These are phyloP conservation scores for Gadopsis marmoratus DNA, from an alignment of 2,797 vertebrate genomes.

Conservation along the genomic window DNA sequence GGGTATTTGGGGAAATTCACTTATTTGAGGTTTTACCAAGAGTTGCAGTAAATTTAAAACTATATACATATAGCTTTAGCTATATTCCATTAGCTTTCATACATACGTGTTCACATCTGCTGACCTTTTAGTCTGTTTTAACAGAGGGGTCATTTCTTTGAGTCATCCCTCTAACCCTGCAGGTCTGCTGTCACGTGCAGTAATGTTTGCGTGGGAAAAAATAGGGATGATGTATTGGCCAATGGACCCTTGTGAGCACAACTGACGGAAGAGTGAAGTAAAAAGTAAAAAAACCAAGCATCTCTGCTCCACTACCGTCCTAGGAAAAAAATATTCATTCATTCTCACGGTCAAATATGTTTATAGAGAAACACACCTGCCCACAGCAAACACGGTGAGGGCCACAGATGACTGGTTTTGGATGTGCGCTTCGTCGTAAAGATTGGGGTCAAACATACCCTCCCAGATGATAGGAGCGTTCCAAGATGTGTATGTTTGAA, in stretches of 20 bases:
- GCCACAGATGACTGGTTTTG: conserved; percentile 64
- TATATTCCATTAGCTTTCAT: too few species aligned
- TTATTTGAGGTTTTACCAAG: too few species aligned
- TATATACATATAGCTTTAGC: too few species aligned
- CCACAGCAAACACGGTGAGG: conserved; percentile 71
- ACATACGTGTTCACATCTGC: neutral
- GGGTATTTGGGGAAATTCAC: too few species aligned
- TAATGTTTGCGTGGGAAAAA: neutral
- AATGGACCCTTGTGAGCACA: neutral
- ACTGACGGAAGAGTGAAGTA: neutral
- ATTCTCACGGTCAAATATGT: neutral
- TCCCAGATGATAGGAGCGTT: conserved; percentile 83
- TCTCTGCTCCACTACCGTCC: neutral
- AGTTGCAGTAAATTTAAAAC: too few species aligned
- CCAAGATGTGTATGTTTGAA: conserved; percentile 81
- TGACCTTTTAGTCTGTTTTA: neutral
- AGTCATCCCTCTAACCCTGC: neutral
- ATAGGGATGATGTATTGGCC: neutral
- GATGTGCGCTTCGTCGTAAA: conserved; percentile 61
- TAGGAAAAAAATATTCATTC: too few species aligned
- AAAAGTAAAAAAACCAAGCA: neutral
- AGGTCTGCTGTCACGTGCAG: neutral
- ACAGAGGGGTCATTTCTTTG: neutral
- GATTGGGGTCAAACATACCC: conserved; percentile 72
- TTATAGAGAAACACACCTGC: conserved; percentile 71